Evolutionary conservation across 2,888 invertebrate species (phyloP), one percentile per base, ranked within the genome.

Genomic region (Schizaphis graminum): DNA sequence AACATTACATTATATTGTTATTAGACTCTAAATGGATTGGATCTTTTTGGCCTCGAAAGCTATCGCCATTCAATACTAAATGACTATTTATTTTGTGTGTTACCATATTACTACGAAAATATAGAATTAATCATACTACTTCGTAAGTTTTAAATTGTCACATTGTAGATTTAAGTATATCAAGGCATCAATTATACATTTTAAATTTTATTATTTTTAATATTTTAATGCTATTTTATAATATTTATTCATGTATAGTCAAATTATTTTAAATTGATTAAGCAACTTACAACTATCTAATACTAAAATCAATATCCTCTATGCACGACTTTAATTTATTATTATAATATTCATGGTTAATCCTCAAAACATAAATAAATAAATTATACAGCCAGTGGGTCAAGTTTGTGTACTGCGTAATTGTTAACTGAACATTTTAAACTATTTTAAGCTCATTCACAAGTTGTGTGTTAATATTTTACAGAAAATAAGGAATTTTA

Each of bases 401-500:
- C 56, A 89, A 41, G 89, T 89, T 89, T 56, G 49, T 56, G 26
- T 26, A 10, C 24, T 21, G 35, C 35, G 24, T 49, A 88, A 49
- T 53, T 53, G 88, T 35, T 88, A 24, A 57, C 41, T 56, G 41
- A 57, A 89, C 41, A 57, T 53, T 24, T 56, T 35, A 77, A 89
- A 89, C 89, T 89, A 57, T 41, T 89, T 57, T 41, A 56, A 56
- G 41, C 41, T 89, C 26, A 41, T 56, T 56, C 56, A 41, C 26
- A 41, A 89, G 56, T 41, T 56, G 26, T 56, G 41, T 41, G 28
- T 89, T 41, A 89, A 89, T 89, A 57, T 89, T 89, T 89, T 57
- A 89, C 89, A 57, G 26, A 53, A 56, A 41, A 56, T 89, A 89
- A 56, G 56, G 41, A 89, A 89, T 56, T 88, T n/a, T 8, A 88